These are phyloP conservation scores for Muraenolepis orangiensis DNA, from an alignment of 2,797 vertebrate genomes.

Conservation along the genomic window DNA sequence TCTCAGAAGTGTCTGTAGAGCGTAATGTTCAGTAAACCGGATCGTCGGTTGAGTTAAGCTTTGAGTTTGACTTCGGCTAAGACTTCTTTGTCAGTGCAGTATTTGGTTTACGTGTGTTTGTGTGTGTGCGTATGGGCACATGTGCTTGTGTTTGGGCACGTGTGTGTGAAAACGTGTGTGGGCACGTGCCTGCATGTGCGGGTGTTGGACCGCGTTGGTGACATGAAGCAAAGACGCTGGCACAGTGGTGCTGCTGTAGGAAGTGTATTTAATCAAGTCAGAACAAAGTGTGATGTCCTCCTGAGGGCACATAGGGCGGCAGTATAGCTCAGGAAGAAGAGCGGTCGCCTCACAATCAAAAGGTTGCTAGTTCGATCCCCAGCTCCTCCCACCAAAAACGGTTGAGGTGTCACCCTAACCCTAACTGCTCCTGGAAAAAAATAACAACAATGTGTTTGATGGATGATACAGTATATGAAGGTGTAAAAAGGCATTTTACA, in stretches of 20 bases:
- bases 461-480: too few relatives aligned
- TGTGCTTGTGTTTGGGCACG: conserved; percentile 1
- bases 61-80: conserved; percentile 67
- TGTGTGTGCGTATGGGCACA: conserved; percentile 22
- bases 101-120: conserved; percentile 5
- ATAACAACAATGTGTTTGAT: too few relatives aligned
- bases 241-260: conserved; percentile 53
- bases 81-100: conserved; percentile 47
- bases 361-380: too few relatives aligned
- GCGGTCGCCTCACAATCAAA: too few relatives aligned
- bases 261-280: conserved; percentile 70
- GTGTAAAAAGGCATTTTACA: too few relatives aligned
- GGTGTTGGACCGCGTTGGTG: conserved; percentile 34
- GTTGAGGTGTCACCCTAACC: too few relatives aligned
- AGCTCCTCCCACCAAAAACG: too few relatives aligned
- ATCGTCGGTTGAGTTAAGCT: conserved; percentile 64
- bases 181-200: conserved; percentile 13
- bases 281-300: conserved; percentile 67
- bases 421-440: too few relatives aligned
- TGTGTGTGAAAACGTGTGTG: conserved; percentile 16
- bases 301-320: conserved; percentile 41
- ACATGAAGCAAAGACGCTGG: conserved; percentile 58
- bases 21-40: conserved; percentile 74
- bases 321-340: too few relatives aligned
- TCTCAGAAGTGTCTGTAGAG: conserved; percentile 73